Evolutionary conservation across 2,797 vertebrate species (phyloP).

Genomic region (Falco peregrinus): DNA sequence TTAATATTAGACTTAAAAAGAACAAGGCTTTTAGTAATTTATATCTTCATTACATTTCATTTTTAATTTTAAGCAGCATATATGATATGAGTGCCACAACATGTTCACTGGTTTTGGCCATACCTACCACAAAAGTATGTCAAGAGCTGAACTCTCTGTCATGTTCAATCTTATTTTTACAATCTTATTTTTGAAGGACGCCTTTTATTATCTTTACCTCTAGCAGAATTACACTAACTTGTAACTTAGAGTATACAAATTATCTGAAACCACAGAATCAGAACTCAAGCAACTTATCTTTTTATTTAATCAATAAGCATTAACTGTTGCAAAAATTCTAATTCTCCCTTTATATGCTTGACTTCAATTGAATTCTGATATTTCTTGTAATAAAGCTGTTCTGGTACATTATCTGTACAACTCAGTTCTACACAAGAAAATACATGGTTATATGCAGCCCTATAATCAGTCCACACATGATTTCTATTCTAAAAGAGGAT

Average conservation of each 20-base stretch:
- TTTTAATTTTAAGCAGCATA: neutral
- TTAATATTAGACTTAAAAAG: neutral
- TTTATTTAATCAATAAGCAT: neutral
- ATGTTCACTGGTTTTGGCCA: neutral
- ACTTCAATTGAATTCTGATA: neutral
- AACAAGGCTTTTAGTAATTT: neutral
- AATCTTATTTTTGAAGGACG: neutral
- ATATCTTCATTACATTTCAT: neutral
- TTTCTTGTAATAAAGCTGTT: neutral
- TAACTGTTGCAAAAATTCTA: neutral
- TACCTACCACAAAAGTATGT: neutral
- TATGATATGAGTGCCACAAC: neutral
- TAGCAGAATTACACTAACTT: neutral
- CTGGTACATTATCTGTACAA: neutral
- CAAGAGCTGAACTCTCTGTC: neutral
- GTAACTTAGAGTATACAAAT: neutral
- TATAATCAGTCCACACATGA: neutral
- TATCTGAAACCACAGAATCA: neutral
- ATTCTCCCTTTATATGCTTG: neutral
- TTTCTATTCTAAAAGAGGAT: neutral
- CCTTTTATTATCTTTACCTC: neutral
- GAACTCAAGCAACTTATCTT: neutral
- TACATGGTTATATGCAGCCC: neutral
- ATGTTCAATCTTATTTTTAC: neutral
- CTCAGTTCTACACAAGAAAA: neutral